phyloP scores from a whole-genome alignment of 2,888 invertebrate species.

The Trachelus troglodyta region DNA sequence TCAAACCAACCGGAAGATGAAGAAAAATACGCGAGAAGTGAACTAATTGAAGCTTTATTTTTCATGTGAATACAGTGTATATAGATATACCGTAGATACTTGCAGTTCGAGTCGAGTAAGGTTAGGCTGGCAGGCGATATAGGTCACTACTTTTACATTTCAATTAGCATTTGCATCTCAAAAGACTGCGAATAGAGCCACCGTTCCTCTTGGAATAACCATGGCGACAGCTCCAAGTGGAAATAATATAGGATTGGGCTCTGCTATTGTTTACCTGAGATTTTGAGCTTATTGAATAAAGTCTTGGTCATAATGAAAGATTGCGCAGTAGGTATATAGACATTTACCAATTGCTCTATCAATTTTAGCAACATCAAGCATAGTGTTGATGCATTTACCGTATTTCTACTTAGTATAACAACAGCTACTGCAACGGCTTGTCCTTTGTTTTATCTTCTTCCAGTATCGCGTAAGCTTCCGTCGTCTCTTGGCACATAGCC shows the following conservation, averaged over 20 bases:
- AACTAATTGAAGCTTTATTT: not conserved
- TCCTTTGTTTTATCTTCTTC: not conserved
- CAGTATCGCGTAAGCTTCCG: not conserved
- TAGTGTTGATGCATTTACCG: not conserved
- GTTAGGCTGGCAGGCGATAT: slow-evolving; percentile 30
- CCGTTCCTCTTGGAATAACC: slow-evolving; percentile 33
- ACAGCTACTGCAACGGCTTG: not conserved
- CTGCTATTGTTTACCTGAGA: slow-evolving; percentile 21
- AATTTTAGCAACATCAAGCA: not conserved
- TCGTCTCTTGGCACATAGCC: no score
- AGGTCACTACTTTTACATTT: slow-evolving; percentile 46
- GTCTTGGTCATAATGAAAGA: slow-evolving; percentile 17
- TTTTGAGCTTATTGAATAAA: slow-evolving; percentile 16
- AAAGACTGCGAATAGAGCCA: slow-evolving; percentile 38
- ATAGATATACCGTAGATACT: slow-evolving; percentile 7
- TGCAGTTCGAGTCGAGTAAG: not conserved
- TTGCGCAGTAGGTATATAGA: not conserved
- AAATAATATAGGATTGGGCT: slow-evolving; percentile 13
- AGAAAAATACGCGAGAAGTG: slow-evolving; percentile 6
- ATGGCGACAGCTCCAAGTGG: slow-evolving; percentile 30
- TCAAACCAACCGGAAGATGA: not conserved
- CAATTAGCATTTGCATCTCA: slow-evolving; percentile 49
- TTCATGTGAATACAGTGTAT: not conserved
- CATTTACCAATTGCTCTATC: not conserved
- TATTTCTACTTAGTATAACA: not conserved